A percentile compares a stretch with the other conserved stretches of the same genome.
phyloP scores from a whole-genome alignment of 2,113 vertebrate species.

The Rhadina sibilatrix region DNA sequence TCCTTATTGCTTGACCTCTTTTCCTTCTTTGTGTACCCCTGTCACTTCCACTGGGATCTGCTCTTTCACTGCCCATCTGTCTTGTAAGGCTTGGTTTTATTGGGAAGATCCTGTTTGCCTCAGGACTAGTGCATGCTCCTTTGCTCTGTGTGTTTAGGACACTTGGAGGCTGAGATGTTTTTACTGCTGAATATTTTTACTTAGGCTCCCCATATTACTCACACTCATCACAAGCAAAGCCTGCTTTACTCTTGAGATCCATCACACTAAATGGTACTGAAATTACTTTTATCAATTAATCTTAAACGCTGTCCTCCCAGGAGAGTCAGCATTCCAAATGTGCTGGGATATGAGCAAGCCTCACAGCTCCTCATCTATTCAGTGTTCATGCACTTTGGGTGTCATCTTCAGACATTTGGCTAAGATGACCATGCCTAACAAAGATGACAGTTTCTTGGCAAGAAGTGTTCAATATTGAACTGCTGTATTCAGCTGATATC shows the following conservation, averaged over 20 bases:
- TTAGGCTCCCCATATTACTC: not conserved
- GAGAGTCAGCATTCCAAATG: not conserved
- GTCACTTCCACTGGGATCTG: not conserved
- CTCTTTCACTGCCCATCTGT: not conserved
- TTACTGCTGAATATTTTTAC: not conserved
- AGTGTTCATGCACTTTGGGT: not conserved
- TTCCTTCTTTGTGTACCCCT: not conserved
- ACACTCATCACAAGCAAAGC: not conserved
- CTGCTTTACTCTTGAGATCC: constrained; percentile 16
- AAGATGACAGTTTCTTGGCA: not conserved
- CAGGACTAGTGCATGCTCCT: not conserved
- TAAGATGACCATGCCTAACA: not conserved
- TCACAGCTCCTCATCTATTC: not conserved
- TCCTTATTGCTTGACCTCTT: not conserved
- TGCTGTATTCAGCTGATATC: not conserved
- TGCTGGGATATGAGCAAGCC: not conserved
- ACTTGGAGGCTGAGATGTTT: not conserved
- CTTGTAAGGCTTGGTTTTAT: not conserved
- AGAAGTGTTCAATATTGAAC: not conserved
- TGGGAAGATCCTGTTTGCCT: not conserved
- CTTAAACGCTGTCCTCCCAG: not conserved
- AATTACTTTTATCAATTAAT: constrained; percentile 36
- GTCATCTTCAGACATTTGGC: not conserved
- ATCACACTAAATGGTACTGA: not conserved
- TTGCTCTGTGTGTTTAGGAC: not conserved